Percentiles rank a stretch among this genome's conserved stretches.
These are phyloP conservation scores for Cydia splendana DNA, from an alignment of 1,140 invertebrate genomes.

Conservation along the genomic window DNA sequence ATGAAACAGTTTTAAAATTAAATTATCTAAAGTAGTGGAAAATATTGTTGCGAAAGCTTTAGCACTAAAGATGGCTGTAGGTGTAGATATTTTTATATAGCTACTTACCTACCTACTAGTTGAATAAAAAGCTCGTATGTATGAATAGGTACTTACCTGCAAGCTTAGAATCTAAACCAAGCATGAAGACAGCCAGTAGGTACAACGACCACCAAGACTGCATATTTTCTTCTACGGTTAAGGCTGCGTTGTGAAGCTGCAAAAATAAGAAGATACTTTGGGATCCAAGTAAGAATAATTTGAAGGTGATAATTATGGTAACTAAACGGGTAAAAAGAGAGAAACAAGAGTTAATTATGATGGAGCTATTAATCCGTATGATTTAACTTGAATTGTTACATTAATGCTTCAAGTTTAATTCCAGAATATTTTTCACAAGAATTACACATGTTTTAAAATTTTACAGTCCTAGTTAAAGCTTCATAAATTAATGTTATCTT, in stretches of 20 bases:
- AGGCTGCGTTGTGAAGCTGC: conserved; percentile 55
- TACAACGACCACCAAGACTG: conserved; percentile 67
- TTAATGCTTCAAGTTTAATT: too few relatives aligned
- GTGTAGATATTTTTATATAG: background rate
- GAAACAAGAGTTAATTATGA: too few relatives aligned
- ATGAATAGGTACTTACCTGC: conserved; percentile 52
- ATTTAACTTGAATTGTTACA: too few relatives aligned
- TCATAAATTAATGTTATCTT: too few relatives aligned
- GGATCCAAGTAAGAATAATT: background rate
- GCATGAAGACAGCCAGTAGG: conserved; percentile 64
- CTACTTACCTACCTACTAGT: background rate
- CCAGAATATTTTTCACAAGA: too few relatives aligned
- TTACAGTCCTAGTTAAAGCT: too few relatives aligned
- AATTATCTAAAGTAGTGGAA: background rate
- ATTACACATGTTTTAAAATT: too few relatives aligned
- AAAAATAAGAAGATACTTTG: conserved; percentile 39
- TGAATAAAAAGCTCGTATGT: background rate
- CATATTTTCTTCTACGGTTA: conserved; percentile 58
- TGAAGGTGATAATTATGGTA: too few relatives aligned
- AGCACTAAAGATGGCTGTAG: background rate
- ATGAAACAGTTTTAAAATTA: conserved; percentile 35
- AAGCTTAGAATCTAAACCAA: conserved; percentile 68
- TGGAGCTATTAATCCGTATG: too few relatives aligned
- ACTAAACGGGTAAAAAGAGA: too few relatives aligned
- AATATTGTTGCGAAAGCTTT: background rate